Evolutionary conservation across 2,797 vertebrate species (phyloP).

Genomic region (Nannoperca obscura): DNA sequence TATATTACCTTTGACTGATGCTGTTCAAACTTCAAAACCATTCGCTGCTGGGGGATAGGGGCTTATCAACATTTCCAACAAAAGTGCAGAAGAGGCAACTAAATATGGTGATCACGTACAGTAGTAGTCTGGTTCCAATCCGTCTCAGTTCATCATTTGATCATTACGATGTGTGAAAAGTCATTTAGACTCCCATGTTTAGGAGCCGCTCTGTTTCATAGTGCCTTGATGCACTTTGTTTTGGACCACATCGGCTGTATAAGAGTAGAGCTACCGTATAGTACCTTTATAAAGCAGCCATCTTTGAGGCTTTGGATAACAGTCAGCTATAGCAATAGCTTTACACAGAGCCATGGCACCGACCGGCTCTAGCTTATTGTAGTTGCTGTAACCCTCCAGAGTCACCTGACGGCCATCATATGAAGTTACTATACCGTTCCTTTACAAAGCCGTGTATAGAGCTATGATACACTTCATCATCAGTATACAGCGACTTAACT

Average conservation of each 20-base stretch:
- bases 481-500: conserved; percentile 73
- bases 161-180: conserved; percentile 67
- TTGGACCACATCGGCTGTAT: conserved; percentile 73
- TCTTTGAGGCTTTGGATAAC: conserved; percentile 47
- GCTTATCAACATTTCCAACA: conserved; percentile 67
- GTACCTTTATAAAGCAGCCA: conserved; percentile 72
- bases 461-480: conserved; percentile 67
- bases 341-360: conserved; percentile 46
- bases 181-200: conserved; percentile 76
- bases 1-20: conserved; percentile 70
- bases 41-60: conserved; percentile 78
- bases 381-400: conserved; percentile 46
- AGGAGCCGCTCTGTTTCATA: conserved; percentile 80
- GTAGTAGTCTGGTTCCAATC: conserved; percentile 66
- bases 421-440: conserved; percentile 77
- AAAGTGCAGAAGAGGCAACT: conserved; percentile 77
- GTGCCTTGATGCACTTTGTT: conserved; percentile 87
- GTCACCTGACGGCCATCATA: conserved; percentile 68
- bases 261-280: conserved; percentile 74
- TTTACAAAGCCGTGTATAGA: conserved; percentile 78
- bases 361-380: conserved; percentile 58
- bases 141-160: conserved; percentile 67
- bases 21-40: conserved; percentile 76
- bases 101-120: conserved; percentile 69
- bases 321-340: conserved; percentile 61